Percentiles rank a stretch among this genome's conserved stretches.
These are phyloP conservation scores for Vireo griseus DNA, from an alignment of 2,797 vertebrate genomes.

Conservation along the genomic window DNA sequence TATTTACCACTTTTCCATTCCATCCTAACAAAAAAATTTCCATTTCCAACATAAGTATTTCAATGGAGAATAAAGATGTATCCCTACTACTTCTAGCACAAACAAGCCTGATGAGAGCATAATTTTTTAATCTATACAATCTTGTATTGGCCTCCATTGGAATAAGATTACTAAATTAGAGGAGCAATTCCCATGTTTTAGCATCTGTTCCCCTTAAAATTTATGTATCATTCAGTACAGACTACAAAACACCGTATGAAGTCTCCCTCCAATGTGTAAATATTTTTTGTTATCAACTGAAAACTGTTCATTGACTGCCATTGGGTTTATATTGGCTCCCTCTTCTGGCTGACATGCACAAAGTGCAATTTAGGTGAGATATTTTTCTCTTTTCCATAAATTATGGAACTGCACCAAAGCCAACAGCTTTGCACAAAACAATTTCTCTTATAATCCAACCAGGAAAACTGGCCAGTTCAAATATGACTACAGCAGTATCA, in stretches of 20 bases:
- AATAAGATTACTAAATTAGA: constrained; percentile 8
- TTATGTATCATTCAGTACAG: neutral
- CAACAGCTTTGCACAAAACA: rapidly evolving
- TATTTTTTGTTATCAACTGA: neutral
- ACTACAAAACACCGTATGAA: constrained; percentile 5
- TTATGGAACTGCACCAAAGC: neutral
- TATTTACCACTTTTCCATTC: neutral
- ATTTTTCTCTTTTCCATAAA: neutral
- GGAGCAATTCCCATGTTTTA: neutral
- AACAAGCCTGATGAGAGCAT: neutral
- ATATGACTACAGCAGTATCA: neutral
- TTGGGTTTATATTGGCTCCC: constrained; percentile 48
- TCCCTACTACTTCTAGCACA: neutral
- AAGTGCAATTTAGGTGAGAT: neutral
- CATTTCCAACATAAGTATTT: neutral
- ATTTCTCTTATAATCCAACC: neutral
- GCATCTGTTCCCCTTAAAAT: constrained; percentile 17
- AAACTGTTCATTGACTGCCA: neutral
- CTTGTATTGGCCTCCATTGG: neutral
- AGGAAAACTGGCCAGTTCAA: neutral
- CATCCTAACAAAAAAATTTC: neutral
- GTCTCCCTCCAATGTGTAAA: neutral
- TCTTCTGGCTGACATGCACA: neutral
- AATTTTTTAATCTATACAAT: neutral
- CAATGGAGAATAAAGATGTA: neutral